Conservation (phyloP, 2,797 vertebrate genomes). For the Urosaurus nigricauda region DNA sequence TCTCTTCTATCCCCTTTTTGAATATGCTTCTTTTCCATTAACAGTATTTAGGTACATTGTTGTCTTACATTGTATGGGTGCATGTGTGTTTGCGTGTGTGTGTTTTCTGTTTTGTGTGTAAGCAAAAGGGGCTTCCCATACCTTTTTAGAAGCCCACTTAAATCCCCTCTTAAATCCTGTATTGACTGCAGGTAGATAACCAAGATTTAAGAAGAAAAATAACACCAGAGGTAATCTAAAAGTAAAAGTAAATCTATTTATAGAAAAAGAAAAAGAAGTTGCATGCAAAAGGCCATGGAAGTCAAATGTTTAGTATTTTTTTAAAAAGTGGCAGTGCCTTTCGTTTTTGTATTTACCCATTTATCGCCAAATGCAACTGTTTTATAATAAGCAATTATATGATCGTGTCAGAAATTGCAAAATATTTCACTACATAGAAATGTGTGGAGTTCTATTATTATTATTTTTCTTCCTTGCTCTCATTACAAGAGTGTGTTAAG, state of each 20-base stretch:
- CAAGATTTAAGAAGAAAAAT: conserved; percentile 73
- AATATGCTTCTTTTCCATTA: conserved; percentile 77
- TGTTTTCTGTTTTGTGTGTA: conserved; percentile 72
- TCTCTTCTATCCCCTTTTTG: conserved; percentile 32
- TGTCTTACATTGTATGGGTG: conserved; percentile 56
- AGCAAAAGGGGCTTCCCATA: conserved; percentile 66
- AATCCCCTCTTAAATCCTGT: conserved; percentile 84
- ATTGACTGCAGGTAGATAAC: conserved; percentile 92
- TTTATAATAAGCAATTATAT: conserved; percentile 68
- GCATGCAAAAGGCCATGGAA: conserved; percentile 89
- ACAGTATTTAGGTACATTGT: conserved; percentile 72
- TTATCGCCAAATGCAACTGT: conserved; percentile 69
- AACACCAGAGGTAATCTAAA: conserved; percentile 47
- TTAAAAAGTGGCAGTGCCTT: conserved; percentile 97
- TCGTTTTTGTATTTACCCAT: conserved; percentile 77
- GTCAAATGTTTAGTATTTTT: conserved; percentile 82
- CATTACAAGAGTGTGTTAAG: conserved; percentile 52
- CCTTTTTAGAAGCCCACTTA: conserved; percentile 63
- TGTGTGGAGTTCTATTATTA: conserved; percentile 23
- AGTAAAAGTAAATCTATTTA: conserved; percentile 85
- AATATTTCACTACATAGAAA: conserved; percentile 66
- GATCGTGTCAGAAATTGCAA: conserved; percentile 55
- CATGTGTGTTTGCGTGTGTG: background rate
- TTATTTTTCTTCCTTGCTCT: conserved; percentile 52
- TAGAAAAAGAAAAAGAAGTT: conserved; percentile 84